Evolutionary conservation across 1,140 invertebrate genomes (phyloP), one percentile per base, ranked within the genome.

Genomic region (Cheumatopsyche charites): DNA sequence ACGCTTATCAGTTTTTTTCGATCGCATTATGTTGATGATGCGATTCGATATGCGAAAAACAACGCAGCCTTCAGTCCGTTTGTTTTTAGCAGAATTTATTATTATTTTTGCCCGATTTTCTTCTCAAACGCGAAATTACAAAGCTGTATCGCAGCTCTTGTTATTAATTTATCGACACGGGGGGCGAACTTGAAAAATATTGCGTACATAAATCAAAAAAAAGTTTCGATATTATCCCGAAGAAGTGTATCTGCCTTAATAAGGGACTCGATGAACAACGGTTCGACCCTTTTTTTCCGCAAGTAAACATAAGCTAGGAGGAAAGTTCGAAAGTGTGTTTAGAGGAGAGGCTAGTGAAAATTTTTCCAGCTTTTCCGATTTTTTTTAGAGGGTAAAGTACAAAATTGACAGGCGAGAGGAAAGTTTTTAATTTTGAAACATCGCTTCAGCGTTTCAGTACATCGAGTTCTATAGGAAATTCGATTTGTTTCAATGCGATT

Each of bases 341-440:
- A 52, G 47, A 36, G 9, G 29, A 36, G 9, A 36, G 9, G 29
- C 29, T 36, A 19, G 47, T 15, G 47, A 52, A 52, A 52, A 52
- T 17, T 52, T 52, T 52, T 45, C 13, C 13, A 52, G 15, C 9
- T n/a, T 52, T 47, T 52, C 19, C 47, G n/a, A 7, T 36, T 36
- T 36, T 9, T 36, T 36, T 36, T 36, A 36, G 29, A 9, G 47
- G 6, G 47, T 17, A 52, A 7, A 1, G 7, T 52, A 17, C 47
- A 9, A 9, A 52, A 52, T 52, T 52, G 47, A 52, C 47, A 52
- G 47, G 5, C 47, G 47, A 19, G 19, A 17, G 5, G 47, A 19
- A 52, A 52, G 47, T 52, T 52, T 52, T 52, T 52, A 52, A 52
- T 52, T 52, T 52, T 15, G 19, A 52, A 52, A 52, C 19, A 52